Base-by-base conservation (phyloP, 2,888 invertebrate species). In the Caenorhabditis imperialis region DNA sequence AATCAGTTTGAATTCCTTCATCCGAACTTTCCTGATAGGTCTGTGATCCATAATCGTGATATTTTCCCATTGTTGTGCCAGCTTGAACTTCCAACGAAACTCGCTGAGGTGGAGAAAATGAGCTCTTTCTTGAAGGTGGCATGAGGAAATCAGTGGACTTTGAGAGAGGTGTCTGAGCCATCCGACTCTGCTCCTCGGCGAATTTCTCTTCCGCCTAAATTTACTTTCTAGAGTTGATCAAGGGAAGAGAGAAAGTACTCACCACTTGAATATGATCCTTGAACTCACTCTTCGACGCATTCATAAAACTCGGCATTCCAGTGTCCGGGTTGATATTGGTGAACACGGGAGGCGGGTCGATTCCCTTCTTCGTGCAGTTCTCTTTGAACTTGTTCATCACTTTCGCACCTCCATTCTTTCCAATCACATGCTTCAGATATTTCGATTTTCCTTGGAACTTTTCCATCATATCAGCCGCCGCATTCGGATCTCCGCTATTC, bases 351-450 rank as follows among this genome's bases (percentile, higher is more conserved):
- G 86, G 86, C 37, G 78, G 74, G 37, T 81, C 81, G 35, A 81
- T 81, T 47, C 81, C 81, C 63, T 77, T 62, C 20, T 73, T 76
- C 12, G 60, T 44, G 55, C 80, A 78, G 16, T 84, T 83, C 20
- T 82, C 74, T 57, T 87, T 87, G 70, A 86, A 85, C 53, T 83
- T 77, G 33, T 83, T 77, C 86, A 86, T 86, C 10, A 83, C 84
- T 48, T 85, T 85, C 20, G 81, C 76, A 27, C 85, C 84, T 35
- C 82, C 75, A 42, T 75, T 81, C 47, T 85, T 86, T 51, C 84
- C 85, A 16, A 81, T 75, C 22, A 86, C 65, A 2, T 85, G 86
- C 84, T 85, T 84, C 35, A 86, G 61, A 44, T 81, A 86, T 48
- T 87, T 87, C 2, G 85, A 82, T 37, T 82, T 81, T n/a, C 79